A percentile compares a stretch with the other conserved stretches of the same genome.
Evolutionary conservation across 2,888 invertebrate species (phyloP).

Genomic region (Meiosimyza decipiens): DNA sequence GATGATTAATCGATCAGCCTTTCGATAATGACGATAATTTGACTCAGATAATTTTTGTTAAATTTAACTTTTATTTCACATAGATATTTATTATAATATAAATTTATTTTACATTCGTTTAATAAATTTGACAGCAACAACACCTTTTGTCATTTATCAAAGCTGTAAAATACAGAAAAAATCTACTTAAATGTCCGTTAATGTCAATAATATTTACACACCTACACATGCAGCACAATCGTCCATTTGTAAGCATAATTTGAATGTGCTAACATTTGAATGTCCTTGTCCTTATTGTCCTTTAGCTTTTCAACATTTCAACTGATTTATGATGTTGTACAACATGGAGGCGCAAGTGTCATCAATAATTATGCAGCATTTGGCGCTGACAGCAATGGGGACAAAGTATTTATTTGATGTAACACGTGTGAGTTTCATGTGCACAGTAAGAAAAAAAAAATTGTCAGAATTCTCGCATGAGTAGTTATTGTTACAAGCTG

Average conservation of each 20-base stretch:
- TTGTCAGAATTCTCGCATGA: no score
- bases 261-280: conserved; percentile 15
- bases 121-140: conserved; percentile 7
- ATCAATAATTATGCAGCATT: conserved; percentile 29
- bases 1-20: no score
- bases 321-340: conserved; percentile 32
- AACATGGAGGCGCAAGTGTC: conserved; percentile 23
- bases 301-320: conserved; percentile 12
- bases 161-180: neutral
- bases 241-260: conserved; percentile 14
- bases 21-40: no score
- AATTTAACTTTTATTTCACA: no score
- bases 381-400: conserved; percentile 18
- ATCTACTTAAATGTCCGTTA: conserved; percentile 20
- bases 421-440: no score
- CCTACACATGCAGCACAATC: neutral
- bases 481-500: no score
- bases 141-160: conserved; percentile 25
- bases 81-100: no score
- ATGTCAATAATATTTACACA: conserved; percentile 1
- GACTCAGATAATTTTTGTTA: no score
- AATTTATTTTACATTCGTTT: no score
- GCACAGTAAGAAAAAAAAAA: no score
- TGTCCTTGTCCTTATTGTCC: conserved; percentile 5
- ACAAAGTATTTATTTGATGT: no score